Base-by-base conservation (phyloP, 2,888 invertebrate species). In the Peribatodes rhomboidaria region DNA sequence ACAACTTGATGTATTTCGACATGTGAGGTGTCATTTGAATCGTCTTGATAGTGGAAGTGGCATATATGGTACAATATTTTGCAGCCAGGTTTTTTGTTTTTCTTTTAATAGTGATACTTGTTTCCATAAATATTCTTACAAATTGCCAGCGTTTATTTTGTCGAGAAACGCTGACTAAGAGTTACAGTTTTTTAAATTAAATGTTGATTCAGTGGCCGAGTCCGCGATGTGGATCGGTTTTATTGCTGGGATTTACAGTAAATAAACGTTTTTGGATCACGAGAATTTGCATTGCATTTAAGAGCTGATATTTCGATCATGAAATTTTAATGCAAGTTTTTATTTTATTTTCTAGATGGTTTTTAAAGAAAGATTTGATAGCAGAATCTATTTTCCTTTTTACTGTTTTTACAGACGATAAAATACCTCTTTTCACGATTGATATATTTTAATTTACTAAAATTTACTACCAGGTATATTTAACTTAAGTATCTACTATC, bases 191-290 rank as follows among this genome's bases (percentile, higher is more conserved):
- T 31, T 41, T 3, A 2, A 53, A 22, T 56, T 37, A n/a, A 56
- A 46, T 31, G 1, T 35, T 35, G 46, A 56, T 56, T 46, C 46
- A 20, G 35, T 42, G 59, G 35, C 8, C 8, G 41, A 16, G 18
- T 42, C 27, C n/a, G 11, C 9, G 35, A 37, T 27, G 39, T 27
- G 39, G 14, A 61, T 27, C 16, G 50, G 42, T 44, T 61, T 61
- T 44, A 44, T 20, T 27, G 16, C 42, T 33, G 42, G 35, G 52
- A 37, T 57, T 62, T 42, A 49, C 55, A 31, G 47, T 27, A 16
- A n/a, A 31, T 54, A 54, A 46, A 47, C 6, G 37, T 53, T 46
- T 58, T 35, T 41, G 31, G 13, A 33, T 31, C 47, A 31, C 13
- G 46, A 8, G 14, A 47, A 14, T 47, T 16, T 22, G 7, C 13